Conservation (phyloP, 1,140 invertebrate species). For the Lerema accius region DNA sequence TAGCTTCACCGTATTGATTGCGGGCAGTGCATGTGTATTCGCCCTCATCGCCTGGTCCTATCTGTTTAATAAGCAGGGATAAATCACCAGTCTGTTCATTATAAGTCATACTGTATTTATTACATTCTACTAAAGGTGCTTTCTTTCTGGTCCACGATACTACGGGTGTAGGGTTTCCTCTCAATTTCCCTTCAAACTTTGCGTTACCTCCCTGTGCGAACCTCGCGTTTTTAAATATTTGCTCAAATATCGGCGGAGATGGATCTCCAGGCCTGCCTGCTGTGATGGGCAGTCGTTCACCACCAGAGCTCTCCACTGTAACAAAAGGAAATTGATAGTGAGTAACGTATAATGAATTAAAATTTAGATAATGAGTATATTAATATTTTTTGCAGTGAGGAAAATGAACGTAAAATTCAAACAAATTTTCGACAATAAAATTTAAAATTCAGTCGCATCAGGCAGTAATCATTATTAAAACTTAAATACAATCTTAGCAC, state of each 20-base stretch:
- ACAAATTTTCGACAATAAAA: too few species aligned
- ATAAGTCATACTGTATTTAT: conserved; percentile 94
- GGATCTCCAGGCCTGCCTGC: conserved; percentile 85
- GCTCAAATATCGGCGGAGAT: conserved; percentile 95
- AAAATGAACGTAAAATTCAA: too few species aligned
- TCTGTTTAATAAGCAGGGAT: conserved; percentile 93
- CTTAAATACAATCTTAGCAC: too few species aligned
- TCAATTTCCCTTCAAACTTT: conserved; percentile 94
- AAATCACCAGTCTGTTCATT: conserved; percentile 94
- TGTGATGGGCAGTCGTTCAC: conserved; percentile 75
- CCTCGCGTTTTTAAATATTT: conserved; percentile 95
- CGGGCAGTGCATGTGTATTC: conserved; percentile 97
- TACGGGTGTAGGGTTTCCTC: conserved; percentile 95
- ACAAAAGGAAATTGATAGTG: conserved; percentile 51
- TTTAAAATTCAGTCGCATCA: too few species aligned
- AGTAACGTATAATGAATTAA: background rate
- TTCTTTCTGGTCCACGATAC: conserved; percentile 97
- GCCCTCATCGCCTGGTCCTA: conserved; percentile 96
- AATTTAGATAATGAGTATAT: conserved; percentile 14
- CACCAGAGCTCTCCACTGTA: conserved; percentile 77
- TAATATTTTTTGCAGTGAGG: too few species aligned
- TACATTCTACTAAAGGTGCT: conserved; percentile 89
- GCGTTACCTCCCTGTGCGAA: conserved; percentile 97
- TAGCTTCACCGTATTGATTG: conserved; percentile 96
- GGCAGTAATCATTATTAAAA: too few species aligned